A percentile compares a stretch with the other conserved stretches of the same genome.
Conservation (phyloP, 2,888 invertebrate species). For the Caenorhabditis sp. region DNA sequence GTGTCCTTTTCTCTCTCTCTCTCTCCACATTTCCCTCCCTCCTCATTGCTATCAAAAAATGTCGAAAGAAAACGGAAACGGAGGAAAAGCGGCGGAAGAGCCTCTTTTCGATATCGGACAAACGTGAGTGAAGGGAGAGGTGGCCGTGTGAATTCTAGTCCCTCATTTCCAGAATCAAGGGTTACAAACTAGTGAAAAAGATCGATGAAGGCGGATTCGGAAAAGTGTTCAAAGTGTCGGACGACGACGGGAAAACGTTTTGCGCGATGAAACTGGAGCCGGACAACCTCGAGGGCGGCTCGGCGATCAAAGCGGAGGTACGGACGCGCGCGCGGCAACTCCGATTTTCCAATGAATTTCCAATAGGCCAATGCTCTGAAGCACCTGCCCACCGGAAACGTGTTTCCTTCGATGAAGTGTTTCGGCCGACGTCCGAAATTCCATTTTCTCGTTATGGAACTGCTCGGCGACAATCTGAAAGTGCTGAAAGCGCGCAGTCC, state of each 20-base stretch:
- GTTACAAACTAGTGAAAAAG: constrained; percentile 37
- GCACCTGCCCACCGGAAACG: neutral
- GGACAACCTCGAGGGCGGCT: constrained; percentile 41
- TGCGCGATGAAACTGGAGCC: constrained; percentile 53
- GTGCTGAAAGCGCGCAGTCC: constrained; percentile 31
- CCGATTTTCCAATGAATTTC: too few relatives aligned
- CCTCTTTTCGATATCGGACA: too few relatives aligned
- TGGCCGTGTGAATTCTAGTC: too few relatives aligned
- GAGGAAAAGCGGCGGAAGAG: too few relatives aligned
- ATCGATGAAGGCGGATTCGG: constrained; percentile 59
- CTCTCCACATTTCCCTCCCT: too few relatives aligned
- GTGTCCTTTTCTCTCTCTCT: too few relatives aligned
- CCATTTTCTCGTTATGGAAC: constrained; percentile 61
- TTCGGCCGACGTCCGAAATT: constrained; percentile 47
- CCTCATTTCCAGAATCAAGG: constrained; percentile 41
- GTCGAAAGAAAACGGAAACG: too few relatives aligned
- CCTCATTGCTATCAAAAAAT: too few relatives aligned
- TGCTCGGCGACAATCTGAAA: constrained; percentile 70
- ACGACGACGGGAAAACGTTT: constrained; percentile 12
- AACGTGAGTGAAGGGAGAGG: too few relatives aligned
- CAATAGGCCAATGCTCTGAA: constrained; percentile 6
- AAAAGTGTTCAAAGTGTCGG: constrained; percentile 50
- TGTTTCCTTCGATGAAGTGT: constrained; percentile 16
- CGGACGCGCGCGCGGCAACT: neutral
- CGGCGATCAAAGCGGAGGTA: constrained; percentile 53